Evolutionary conservation across 2,797 vertebrate genomes (phyloP).

Genomic region (Pelobates cultripes): DNA sequence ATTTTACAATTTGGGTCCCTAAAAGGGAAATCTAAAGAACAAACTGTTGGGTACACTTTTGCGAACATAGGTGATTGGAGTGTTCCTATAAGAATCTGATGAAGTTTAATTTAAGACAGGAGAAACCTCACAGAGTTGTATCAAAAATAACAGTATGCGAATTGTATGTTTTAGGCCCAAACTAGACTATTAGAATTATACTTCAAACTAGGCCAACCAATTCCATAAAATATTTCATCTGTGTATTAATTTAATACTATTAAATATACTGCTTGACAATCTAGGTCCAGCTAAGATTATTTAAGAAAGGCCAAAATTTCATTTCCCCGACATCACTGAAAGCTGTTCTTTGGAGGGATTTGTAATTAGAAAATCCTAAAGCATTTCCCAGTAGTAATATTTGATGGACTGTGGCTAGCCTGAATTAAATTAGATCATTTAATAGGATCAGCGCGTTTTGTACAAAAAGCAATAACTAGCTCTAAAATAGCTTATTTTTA

Average conservation of each 20-base stretch:
- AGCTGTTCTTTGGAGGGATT: background rate
- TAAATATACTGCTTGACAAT: slow-evolving; percentile 1
- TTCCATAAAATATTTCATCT: background rate
- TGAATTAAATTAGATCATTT: background rate
- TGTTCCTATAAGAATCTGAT: too few relatives aligned
- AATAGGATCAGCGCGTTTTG: too few relatives aligned
- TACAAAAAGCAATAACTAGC: too few relatives aligned
- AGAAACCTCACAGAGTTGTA: too few relatives aligned
- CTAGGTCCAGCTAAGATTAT: background rate
- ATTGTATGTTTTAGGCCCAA: background rate
- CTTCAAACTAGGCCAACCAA: slow-evolving; percentile 7
- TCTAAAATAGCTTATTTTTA: too few relatives aligned
- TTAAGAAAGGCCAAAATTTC: background rate
- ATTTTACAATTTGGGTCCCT: too few relatives aligned
- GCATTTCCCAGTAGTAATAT: background rate
- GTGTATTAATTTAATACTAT: slow-evolving; percentile 4
- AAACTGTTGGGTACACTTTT: too few relatives aligned
- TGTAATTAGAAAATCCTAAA: background rate
- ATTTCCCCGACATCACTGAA: background rate
- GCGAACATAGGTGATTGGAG: too few relatives aligned
- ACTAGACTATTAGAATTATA: slow-evolving; percentile 9
- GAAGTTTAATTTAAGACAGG: too few relatives aligned
- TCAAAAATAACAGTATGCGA: too few relatives aligned
- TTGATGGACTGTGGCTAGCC: background rate
- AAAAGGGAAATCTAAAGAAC: too few relatives aligned